Evolutionary conservation across 2,113 vertebrate species (phyloP).

Genomic region (Odobenus rosmarus): DNA sequence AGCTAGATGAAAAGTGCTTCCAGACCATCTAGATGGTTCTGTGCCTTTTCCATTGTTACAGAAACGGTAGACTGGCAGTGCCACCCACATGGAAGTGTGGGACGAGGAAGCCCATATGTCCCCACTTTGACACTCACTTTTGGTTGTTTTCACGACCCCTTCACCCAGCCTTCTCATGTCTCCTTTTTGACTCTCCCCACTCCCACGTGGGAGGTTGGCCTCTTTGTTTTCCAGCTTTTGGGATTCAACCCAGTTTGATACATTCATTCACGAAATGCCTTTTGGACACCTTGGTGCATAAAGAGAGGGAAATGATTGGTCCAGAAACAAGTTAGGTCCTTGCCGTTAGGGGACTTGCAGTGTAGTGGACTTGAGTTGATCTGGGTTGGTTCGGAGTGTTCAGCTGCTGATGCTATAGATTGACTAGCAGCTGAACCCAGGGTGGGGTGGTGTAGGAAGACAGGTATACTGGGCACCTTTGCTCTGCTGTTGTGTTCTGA

Average conservation of each 20-base stretch:
- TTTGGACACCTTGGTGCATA: neutral
- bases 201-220: neutral
- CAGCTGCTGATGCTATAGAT: neutral
- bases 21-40: neutral
- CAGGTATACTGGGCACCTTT: neutral
- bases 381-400: neutral
- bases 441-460: neutral
- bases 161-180: neutral
- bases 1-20: neutral
- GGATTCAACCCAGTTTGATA: neutral
- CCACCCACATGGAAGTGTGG: neutral
- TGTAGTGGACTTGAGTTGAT: neutral
- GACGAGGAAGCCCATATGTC: neutral
- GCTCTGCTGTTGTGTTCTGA: neutral
- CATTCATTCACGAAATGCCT: neutral
- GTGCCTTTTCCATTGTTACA: neutral
- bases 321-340: neutral
- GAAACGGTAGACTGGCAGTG: neutral
- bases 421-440: neutral
- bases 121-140: neutral
- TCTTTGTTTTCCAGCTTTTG: constrained; percentile 36
- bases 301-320: neutral
- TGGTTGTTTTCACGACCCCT: neutral
- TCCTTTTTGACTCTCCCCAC: neutral
- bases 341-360: neutral